These are phyloP conservation scores for Strigops habroptila DNA, from an alignment of 2,113 vertebrate genomes.

Conservation along the genomic window DNA sequence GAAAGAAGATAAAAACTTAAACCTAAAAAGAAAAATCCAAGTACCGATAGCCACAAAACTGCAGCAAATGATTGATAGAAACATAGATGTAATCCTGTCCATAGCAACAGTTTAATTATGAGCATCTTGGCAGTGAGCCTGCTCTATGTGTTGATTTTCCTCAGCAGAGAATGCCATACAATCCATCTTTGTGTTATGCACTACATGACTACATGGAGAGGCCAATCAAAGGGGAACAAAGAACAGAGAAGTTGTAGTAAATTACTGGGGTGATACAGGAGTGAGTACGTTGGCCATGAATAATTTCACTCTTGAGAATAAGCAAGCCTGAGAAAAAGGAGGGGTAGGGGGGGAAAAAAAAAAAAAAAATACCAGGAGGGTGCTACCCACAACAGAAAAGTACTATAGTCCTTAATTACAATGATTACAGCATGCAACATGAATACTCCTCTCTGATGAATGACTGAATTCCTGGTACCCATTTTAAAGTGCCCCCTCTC, in stretches of 20 bases:
- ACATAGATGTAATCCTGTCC: slow-evolving; percentile 56
- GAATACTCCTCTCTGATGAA: not conserved
- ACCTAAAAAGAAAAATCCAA: not conserved
- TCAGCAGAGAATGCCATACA: slow-evolving; percentile 77
- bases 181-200: slow-evolving; percentile 81
- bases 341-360: not conserved
- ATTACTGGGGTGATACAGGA: slow-evolving; percentile 46
- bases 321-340: slow-evolving; percentile 33
- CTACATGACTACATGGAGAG: slow-evolving; percentile 72
- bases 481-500: not conserved
- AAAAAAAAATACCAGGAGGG: not conserved
- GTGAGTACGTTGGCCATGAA: slow-evolving; percentile 69
- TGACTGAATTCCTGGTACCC: not conserved
- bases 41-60: not conserved
- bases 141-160: slow-evolving; percentile 79
- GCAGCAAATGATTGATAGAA: slow-evolving; percentile 35
- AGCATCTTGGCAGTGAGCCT: slow-evolving; percentile 73
- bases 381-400: not conserved
- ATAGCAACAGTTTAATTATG: slow-evolving; percentile 77
- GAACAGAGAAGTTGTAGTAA: slow-evolving; percentile 52
- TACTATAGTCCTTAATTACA: not conserved
- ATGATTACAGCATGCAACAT: not conserved
- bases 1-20: not conserved
- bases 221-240: slow-evolving; percentile 73
- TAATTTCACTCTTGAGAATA: slow-evolving; percentile 54